A percentile compares a stretch with the other conserved stretches of the same genome.
Evolutionary conservation across 1,140 invertebrate species (phyloP).

Genomic region (Marisa cornuarietis): DNA sequence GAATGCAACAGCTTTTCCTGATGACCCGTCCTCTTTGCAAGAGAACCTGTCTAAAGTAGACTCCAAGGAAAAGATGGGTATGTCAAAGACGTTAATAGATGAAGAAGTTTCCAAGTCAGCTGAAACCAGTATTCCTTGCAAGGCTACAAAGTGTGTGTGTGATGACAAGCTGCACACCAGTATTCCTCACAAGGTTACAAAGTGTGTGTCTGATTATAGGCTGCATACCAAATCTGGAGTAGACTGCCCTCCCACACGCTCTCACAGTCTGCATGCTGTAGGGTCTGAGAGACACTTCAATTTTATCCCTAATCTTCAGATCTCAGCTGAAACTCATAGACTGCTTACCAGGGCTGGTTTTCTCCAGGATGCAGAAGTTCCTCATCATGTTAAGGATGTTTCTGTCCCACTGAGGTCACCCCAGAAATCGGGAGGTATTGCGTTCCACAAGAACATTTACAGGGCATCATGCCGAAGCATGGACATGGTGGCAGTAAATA

Average conservation of each 20-base stretch:
- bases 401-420: slow-evolving; percentile 32
- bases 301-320: slow-evolving; percentile 55
- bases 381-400: slow-evolving; percentile 22
- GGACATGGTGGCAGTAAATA: slow-evolving; percentile 6
- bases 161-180: no score
- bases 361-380: slow-evolving; percentile 22
- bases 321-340: slow-evolving; percentile 55
- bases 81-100: no score
- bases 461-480: slow-evolving; percentile 20
- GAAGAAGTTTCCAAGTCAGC: neutral
- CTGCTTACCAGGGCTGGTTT: slow-evolving; percentile 55
- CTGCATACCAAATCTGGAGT: slow-evolving; percentile 9
- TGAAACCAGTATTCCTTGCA: neutral
- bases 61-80: no score
- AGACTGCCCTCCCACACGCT: slow-evolving; percentile 31
- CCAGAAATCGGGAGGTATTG: neutral
- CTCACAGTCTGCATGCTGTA: slow-evolving; percentile 45
- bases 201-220: slow-evolving; percentile 35
- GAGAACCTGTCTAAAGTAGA: no score
- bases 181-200: neutral
- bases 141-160: neutral
- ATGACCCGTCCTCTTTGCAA: neutral
- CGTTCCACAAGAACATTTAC: no score
- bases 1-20: slow-evolving; percentile 12
- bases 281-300: slow-evolving; percentile 38